Evolutionary conservation across 2,888 invertebrate genomes (phyloP), one percentile per base, ranked within the genome.

Genomic region (Hirudinaria manillensis): DNA sequence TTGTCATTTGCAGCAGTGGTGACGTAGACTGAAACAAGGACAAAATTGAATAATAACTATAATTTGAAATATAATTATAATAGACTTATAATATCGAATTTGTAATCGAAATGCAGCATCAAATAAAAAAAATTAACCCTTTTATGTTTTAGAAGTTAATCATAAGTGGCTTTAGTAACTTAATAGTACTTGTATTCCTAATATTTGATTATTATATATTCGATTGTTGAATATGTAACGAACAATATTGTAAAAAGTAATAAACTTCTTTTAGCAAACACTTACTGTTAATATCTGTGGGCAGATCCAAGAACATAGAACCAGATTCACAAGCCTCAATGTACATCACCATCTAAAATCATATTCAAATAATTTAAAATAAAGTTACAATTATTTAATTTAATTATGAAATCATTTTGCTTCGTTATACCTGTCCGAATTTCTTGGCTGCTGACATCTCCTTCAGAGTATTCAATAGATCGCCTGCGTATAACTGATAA

Each of bases 261-360:
- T 45, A 16, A 45, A 45, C 3, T 3, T 36, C 10, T 6, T 45
- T 10, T 45, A 1, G 45, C n/a, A n/a, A n/a, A n/a, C n/a, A 65
- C 29, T 32, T 29, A 88, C 88, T 86, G 80, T 87, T 87, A 77
- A 87, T 85, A 80, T 88, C 83, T 29, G 84, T 82, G 0, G 87
- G 85, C 38, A 89, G 83, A 38, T 85, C 82, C 56, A 87, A 83
- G 82, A 89, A 89, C 88, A 89, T 89, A 10, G 89, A 89, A 29
- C 89, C 89, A 53, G 88, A 88, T 79, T 89, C 88, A 83, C 89
- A 89, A 2, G 89, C 88, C 82, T 89, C 89, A 75, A 89, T 81
- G 81, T 89, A 89, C 76, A 89, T 82, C 38, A 89, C 87, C 83
- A 89, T 82, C 87, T 89, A 61, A n/a, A 32, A 51, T 3, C 3